Evolutionary conservation across 2,888 invertebrate species (phyloP).

Genomic region (Phasia obesa): DNA sequence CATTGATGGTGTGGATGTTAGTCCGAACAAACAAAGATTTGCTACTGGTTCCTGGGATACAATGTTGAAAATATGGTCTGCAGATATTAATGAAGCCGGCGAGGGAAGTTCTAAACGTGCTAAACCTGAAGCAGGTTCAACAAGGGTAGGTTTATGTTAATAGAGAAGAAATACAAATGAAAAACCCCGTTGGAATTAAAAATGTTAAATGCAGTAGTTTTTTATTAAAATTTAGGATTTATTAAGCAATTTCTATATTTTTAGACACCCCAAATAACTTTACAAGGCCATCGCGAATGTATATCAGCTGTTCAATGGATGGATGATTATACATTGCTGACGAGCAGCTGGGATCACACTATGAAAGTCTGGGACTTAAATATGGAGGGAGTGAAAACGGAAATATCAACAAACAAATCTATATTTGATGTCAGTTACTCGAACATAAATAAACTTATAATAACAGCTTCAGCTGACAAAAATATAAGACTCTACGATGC

Average conservation of each 20-base stretch:
- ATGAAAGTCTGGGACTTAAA: slow-evolving; percentile 97
- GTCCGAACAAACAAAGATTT: slow-evolving; percentile 85
- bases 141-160: slow-evolving; percentile 83
- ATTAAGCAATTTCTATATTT: neutral
- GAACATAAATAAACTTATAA: slow-evolving; percentile 87
- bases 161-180: neutral
- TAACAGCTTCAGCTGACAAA: slow-evolving; percentile 95
- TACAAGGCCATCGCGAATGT: slow-evolving; percentile 96
- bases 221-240: neutral
- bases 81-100: slow-evolving; percentile 85
- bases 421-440: slow-evolving; percentile 95
- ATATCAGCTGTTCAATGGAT: slow-evolving; percentile 94
- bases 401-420: slow-evolving; percentile 94
- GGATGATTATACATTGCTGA: slow-evolving; percentile 89
- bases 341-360: slow-evolving; percentile 97
- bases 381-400: slow-evolving; percentile 90
- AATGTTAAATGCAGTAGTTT: no score
- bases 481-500: slow-evolving; percentile 96
- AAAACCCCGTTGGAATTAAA: no score
- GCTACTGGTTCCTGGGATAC: slow-evolving; percentile 97
- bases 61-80: slow-evolving; percentile 95
- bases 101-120: slow-evolving; percentile 86
- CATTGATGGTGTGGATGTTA: slow-evolving; percentile 93
- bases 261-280: slow-evolving; percentile 91
- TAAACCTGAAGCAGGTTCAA: slow-evolving; percentile 82